Evolutionary conservation across 2,113 vertebrate genomes (phyloP), one percentile per base, ranked within the genome.

Genomic region (Cisticola juncidis): DNA sequence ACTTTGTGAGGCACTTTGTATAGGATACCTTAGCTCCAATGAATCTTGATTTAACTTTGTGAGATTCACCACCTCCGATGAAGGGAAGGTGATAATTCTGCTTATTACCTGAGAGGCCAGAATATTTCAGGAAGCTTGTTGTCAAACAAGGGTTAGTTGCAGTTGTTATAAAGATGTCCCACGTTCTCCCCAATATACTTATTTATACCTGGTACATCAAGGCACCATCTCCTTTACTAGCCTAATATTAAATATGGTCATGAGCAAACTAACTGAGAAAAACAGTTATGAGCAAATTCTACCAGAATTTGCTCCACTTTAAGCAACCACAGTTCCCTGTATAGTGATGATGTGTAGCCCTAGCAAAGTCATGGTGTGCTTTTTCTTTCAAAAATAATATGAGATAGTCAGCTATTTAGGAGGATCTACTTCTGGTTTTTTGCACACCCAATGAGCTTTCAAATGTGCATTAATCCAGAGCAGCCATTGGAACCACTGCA

Each of bases 291-390:
- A 92, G 7, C 3, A 61, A 36, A 61, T 61, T 86, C 14, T 80
- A 18, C 18, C 6, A 28, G 19, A 54, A 64, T 87, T 79, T 90
- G 9, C 33, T 51, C 1, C 1, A 50, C 26, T 88, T 86, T 19
- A 78, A 38, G 8, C 19, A 80, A 31, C 5, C 19, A 44, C 18
- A 47, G 14, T 50, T 73, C 42, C n/a, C 50, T 54, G 11, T 40
- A 3, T 23, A 71, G 25, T 2, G 11, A 51, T 19, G 22, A 38
- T 2, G 0, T 20, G 10, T 22, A 62, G 16, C 22, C 17, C 4
- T 40, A 58, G 26, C 22, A 38, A 80, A 51, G 15, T 58, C 21
- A 70, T 3, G 28, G 26, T 51, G 74, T 78, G n/a, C 8, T 25
- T 68, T 54, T 81, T 70, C 38, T 38, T 88, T 78, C 2, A 23